Evolutionary conservation across 2,113 vertebrate species (phyloP).

Genomic region (Rhipidura dahli): DNA sequence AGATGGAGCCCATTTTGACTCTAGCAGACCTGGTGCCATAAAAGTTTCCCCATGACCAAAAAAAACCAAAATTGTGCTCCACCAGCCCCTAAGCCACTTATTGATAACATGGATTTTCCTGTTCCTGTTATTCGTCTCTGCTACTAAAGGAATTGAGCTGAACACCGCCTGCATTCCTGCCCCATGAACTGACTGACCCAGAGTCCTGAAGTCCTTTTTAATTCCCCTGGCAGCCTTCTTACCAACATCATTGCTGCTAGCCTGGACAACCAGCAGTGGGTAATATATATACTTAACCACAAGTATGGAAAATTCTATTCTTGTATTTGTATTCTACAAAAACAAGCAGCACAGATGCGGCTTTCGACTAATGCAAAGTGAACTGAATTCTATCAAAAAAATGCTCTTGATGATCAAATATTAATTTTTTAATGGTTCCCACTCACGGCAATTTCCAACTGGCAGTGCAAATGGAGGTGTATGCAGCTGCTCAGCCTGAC

Average conservation of each 20-base stretch:
- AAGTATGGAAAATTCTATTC: neutral
- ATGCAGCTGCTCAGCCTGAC: neutral
- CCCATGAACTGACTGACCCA: rapidly evolving
- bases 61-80: neutral
- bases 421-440: neutral
- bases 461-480: neutral
- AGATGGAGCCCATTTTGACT: neutral
- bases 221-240: neutral
- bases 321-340: neutral
- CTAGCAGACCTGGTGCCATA: neutral
- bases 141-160: neutral
- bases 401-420: neutral
- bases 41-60: neutral
- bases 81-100: neutral
- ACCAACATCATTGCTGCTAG: neutral
- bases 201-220: neutral
- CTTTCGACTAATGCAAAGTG: neutral
- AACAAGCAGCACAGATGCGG: neutral
- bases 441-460: neutral
- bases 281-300: neutral
- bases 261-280: neutral
- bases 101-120: neutral
- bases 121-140: neutral
- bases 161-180: neutral
- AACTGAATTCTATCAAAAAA: neutral